Evolutionary conservation across 2,113 vertebrate species (phyloP).

Genomic region (Onychorhynchus coronatus): DNA sequence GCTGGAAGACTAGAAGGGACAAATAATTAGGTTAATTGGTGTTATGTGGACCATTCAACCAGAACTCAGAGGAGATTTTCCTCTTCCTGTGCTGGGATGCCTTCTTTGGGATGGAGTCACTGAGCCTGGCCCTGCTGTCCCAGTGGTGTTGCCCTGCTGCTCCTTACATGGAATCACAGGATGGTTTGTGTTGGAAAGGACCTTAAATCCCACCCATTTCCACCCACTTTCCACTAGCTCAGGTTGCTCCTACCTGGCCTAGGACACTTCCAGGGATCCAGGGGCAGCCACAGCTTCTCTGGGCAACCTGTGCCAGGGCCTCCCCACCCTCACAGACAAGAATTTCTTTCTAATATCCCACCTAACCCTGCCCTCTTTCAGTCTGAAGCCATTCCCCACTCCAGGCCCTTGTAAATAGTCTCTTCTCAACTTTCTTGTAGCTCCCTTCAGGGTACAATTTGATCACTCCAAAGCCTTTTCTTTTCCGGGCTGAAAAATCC

Average conservation of each 20-base stretch:
- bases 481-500: background rate
- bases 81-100: too few relatives aligned
- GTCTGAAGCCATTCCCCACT: background rate
- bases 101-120: background rate
- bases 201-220: accelerated
- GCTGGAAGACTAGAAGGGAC: too few relatives aligned
- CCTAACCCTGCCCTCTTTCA: background rate
- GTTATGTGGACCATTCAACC: background rate
- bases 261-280: background rate
- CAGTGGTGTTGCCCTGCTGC: background rate
- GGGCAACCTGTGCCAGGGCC: background rate
- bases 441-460: background rate
- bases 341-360: background rate
- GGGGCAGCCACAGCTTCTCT: background rate
- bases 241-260: background rate
- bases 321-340: background rate
- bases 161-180: background rate
- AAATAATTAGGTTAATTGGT: background rate
- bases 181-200: background rate
- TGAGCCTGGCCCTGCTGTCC: background rate
- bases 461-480: background rate
- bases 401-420: background rate
- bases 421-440: background rate
- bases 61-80: background rate
- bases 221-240: background rate